Conservation (phyloP, 1,140 invertebrate species). For the Leptinotarsa lineolata region DNA sequence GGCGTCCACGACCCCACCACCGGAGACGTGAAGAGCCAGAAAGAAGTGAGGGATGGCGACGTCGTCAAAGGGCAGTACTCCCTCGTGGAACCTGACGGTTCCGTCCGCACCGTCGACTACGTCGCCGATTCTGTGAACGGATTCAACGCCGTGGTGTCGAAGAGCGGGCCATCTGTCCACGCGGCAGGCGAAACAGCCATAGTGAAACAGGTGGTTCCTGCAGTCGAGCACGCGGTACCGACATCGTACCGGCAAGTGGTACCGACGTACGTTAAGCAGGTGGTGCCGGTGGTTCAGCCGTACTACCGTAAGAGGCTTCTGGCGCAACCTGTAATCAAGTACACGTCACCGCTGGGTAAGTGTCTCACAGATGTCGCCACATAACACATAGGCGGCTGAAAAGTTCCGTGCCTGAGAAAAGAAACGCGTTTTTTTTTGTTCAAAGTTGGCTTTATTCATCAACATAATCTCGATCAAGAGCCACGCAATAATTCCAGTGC, state of each 20-base stretch:
- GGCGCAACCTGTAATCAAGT: slow-evolving; percentile 29
- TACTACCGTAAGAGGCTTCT: background rate
- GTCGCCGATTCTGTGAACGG: slow-evolving; percentile 62
- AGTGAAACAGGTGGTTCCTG: slow-evolving; percentile 29
- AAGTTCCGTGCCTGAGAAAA: no score
- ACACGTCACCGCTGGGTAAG: slow-evolving; percentile 33
- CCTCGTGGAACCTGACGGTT: slow-evolving; percentile 77
- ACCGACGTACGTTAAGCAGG: slow-evolving; percentile 24
- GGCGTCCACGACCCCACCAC: slow-evolving; percentile 73
- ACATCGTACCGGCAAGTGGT: slow-evolving; percentile 16
- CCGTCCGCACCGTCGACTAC: slow-evolving; percentile 75
- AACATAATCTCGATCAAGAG: no score
- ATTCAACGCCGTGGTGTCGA: slow-evolving; percentile 40
- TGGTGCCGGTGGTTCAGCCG: slow-evolving; percentile 25
- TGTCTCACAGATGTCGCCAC: background rate
- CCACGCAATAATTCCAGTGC: no score
- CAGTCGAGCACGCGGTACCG: slow-evolving; percentile 9
- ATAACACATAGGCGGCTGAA: no score
- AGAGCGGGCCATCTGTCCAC: slow-evolving; percentile 37
- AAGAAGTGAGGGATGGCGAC: slow-evolving; percentile 68
- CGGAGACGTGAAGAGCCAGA: slow-evolving; percentile 71
- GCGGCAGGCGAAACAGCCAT: background rate
- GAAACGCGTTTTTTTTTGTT: no score
- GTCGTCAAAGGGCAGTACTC: slow-evolving; percentile 75
- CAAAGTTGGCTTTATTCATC: no score